These are phyloP conservation scores for Atlantisia rogersi DNA, from an alignment of 2,113 vertebrate genomes.

Conservation along the genomic window DNA sequence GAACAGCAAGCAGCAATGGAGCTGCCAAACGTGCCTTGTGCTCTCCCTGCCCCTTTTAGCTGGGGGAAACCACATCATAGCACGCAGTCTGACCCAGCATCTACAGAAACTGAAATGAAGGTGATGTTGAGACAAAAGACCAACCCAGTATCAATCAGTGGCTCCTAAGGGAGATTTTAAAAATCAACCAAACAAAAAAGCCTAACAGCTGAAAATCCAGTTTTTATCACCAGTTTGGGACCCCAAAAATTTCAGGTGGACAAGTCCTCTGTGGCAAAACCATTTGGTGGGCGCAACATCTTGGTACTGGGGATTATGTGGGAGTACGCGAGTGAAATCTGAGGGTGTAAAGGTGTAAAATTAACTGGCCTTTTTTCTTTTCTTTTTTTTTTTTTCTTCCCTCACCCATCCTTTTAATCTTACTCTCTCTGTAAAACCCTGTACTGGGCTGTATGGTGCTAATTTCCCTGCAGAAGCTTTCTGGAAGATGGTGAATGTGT, in stretches of 20 bases:
- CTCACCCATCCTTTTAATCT: neutral
- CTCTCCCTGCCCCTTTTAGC: neutral
- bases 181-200: too few species aligned
- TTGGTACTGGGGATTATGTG: neutral
- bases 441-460: neutral
- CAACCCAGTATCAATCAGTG: neutral
- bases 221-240: neutral
- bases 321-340: neutral
- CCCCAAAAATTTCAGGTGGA: neutral
- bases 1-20: neutral
- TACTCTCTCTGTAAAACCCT: neutral
- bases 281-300: neutral
- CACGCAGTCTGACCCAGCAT: neutral
- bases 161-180: neutral
- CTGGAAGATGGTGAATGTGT: neutral
- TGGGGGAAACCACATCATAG: neutral
- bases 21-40: accelerated
- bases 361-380: neutral
- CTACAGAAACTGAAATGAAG: neutral
- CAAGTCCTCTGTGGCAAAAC: neutral
- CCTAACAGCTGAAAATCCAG: neutral
- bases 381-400: neutral
- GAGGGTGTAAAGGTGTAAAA: neutral
- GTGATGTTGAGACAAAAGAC: neutral
- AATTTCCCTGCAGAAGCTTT: neutral